phyloP scores from a whole-genome alignment of 2,888 invertebrate genomes.

The Lithophane socia region DNA sequence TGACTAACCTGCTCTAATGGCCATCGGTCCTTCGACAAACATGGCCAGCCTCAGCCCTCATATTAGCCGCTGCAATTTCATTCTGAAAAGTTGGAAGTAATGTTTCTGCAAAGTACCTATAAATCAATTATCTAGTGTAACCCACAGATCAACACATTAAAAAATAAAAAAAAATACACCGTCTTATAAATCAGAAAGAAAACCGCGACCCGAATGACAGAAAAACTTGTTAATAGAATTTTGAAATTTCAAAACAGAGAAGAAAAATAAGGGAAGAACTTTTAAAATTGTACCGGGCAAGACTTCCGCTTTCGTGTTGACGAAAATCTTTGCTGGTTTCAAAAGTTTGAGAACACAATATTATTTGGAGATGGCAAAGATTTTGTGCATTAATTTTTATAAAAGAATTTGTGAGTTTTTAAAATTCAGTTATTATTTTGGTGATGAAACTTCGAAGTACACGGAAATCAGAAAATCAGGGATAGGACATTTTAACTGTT shows the following conservation, averaged over 20 bases:
- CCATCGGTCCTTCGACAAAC: too few relatives aligned
- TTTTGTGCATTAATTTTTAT: slow-evolving; percentile 29
- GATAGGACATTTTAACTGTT: neutral
- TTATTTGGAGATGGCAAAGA: slow-evolving; percentile 39
- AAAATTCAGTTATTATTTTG: neutral
- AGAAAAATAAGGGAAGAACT: slow-evolving; percentile 34
- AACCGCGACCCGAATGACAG: slow-evolving; percentile 19
- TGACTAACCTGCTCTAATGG: too few relatives aligned
- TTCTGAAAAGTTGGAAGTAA: neutral
- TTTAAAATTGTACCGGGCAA: slow-evolving; percentile 47
- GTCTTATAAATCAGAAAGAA: slow-evolving; percentile 10
- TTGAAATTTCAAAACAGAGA: slow-evolving; percentile 44
- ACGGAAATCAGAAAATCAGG: neutral
- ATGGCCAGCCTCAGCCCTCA: too few relatives aligned
- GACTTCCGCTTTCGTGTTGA: slow-evolving; percentile 44
- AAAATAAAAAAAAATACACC: slow-evolving; percentile 41
- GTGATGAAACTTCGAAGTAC: neutral
- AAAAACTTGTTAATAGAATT: slow-evolving; percentile 57
- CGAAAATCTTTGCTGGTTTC: slow-evolving; percentile 30
- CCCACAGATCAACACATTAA: slow-evolving; percentile 5
- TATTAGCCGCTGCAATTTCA: neutral
- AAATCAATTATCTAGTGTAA: neutral
- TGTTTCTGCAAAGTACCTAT: neutral
- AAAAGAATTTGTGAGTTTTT: neutral
- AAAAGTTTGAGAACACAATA: slow-evolving; percentile 43